Base-by-base conservation (phyloP, 2,797 vertebrate genomes). In the Sebastes vulpes region DNA sequence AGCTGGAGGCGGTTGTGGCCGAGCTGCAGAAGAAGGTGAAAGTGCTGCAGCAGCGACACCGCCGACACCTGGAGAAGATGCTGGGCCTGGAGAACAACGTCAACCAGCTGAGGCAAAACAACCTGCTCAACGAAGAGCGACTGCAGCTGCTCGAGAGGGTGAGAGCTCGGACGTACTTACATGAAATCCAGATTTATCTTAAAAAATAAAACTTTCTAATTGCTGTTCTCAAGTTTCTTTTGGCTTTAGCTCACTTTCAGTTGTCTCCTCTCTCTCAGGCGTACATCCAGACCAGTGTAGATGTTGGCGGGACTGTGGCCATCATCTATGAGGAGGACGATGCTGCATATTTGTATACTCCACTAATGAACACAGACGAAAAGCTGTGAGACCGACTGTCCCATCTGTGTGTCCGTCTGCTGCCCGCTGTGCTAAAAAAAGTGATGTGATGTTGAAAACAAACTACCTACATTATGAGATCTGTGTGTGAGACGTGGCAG, bases 21-120 rank as follows among this genome's bases (percentile, higher is more conserved):
- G 93, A 92, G 26, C 92, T 97, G 26, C 97, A 97, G 91, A 95
- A 89, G 52, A 96, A 96, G 57, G 96, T 97, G 57, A 95, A 86
- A 31, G 90, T 95, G n/a, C 93, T 97, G 46, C 96, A 97, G 93
- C 94, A 94, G 90, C 83, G 94, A 5, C 96, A 96, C 25, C 91
- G 95, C 9, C 82, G 93, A 11, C 96, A 96, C 85, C 89, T 95
- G 75, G 95, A 95, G 52, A 96, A 96, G 52, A 89, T 97, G 1
- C 83, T 91, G 42, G 94, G 93, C 0, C 91, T 97, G 93, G 96
- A 97, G 66, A 95, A 81, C 68, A 91, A 96, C 0, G 95, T 96
- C 3, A 88, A 88, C 81, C 96, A 96, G 88, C 94, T 97, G 77
- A 82, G 86, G 18, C 91, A 92, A 3, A 93, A 88, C 74, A 96